Evolutionary conservation across 2,888 invertebrate genomes (phyloP).

Genomic region (Microplitis deprimator): DNA sequence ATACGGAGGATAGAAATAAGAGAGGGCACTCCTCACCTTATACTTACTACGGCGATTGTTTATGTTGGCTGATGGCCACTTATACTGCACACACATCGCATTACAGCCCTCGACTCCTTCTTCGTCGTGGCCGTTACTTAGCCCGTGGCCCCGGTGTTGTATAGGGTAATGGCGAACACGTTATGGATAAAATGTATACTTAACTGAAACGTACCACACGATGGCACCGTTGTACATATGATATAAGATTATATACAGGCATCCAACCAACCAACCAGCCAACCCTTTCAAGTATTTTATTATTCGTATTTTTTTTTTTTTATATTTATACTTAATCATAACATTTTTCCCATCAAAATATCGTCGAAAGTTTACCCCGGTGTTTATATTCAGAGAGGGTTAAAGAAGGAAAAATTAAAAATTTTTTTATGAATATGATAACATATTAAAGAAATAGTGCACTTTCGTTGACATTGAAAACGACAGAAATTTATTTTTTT

Average conservation of each 20-base stretch:
- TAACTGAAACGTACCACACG: constrained; percentile 57
- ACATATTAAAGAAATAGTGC: too few species aligned
- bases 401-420: too few species aligned
- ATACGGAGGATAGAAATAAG: constrained; percentile 40
- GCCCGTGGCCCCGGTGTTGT: constrained; percentile 65
- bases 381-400: too few species aligned
- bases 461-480: too few species aligned
- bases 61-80: constrained; percentile 72
- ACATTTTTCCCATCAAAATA: too few species aligned
- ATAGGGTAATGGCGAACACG: constrained; percentile 71
- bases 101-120: constrained; percentile 56
- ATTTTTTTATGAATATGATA: too few species aligned
- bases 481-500: too few species aligned
- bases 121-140: constrained; percentile 62
- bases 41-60: constrained; percentile 71
- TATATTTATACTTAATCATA: too few species aligned
- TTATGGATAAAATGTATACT: constrained; percentile 72
- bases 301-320: too few species aligned
- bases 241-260: constrained; percentile 7
- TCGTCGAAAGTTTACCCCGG: too few species aligned
- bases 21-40: constrained; percentile 63
- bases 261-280: not conserved
- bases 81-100: constrained; percentile 69
- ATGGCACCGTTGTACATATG: constrained; percentile 44
- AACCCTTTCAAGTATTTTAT: too few species aligned